Conservation (phyloP, 2,888 invertebrate species). For the Strigamia maritima region DNA sequence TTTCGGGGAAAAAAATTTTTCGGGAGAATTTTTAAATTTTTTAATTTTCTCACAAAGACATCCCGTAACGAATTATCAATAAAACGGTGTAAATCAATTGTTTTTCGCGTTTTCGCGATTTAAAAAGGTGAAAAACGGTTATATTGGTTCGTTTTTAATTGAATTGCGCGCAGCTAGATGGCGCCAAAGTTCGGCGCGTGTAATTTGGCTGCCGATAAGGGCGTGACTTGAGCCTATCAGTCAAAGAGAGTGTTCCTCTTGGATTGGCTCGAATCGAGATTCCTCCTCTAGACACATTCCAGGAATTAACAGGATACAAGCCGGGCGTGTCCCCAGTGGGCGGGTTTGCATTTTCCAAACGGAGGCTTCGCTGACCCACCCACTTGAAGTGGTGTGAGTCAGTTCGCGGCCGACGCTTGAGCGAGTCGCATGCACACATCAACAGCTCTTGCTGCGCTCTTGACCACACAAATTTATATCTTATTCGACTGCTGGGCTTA, state of each 20-base stretch:
- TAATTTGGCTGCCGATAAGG: background rate
- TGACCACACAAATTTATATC: background rate
- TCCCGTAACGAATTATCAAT: too few relatives aligned
- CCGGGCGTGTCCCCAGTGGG: background rate
- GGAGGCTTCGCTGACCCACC: constrained; percentile 11
- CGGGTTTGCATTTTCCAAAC: constrained; percentile 8
- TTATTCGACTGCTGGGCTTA: background rate
- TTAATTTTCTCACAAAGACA: background rate
- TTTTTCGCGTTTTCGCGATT: background rate
- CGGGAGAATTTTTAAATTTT: too few relatives aligned
- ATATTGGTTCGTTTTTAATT: background rate
- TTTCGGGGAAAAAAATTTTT: too few relatives aligned
- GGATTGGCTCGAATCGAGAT: background rate
- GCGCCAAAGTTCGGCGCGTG: background rate
- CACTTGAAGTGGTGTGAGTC: background rate
- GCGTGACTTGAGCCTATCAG: background rate
- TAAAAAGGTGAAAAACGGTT: background rate
- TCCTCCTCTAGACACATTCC: constrained; percentile 7
- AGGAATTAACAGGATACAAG: constrained; percentile 16
- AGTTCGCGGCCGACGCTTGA: constrained; percentile 4
- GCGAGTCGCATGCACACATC: background rate
- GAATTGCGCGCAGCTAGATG: background rate
- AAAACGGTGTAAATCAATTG: too few relatives aligned
- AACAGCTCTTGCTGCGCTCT: background rate
- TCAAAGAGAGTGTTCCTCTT: background rate